Conservation (phyloP, 2,797 vertebrate species). For the Typhlichthys eigenmanni region DNA sequence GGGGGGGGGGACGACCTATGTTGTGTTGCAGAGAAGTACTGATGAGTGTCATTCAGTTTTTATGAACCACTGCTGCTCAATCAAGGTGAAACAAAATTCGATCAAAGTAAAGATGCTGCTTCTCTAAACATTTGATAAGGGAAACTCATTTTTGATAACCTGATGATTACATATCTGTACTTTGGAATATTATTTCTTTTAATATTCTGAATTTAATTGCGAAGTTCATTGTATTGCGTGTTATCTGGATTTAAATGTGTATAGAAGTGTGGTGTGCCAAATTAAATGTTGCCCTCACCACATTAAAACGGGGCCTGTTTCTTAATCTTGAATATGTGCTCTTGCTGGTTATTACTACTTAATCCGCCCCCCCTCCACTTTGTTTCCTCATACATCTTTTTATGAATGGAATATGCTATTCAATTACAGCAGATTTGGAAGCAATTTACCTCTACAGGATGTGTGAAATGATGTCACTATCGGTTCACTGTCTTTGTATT, state of each 20-base stretch:
- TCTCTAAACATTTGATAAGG: constrained; percentile 35
- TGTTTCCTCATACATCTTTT: constrained; percentile 14
- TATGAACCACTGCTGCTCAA: constrained; percentile 28
- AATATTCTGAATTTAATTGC: constrained; percentile 40
- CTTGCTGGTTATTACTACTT: background rate
- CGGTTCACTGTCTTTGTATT: constrained; percentile 6
- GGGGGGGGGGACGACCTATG: constrained; percentile 18
- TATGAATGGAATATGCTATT: constrained; percentile 11
- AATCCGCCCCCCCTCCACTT: background rate
- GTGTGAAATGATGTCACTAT: background rate
- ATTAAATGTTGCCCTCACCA: constrained; percentile 30
- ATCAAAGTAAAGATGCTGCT: constrained; percentile 21
- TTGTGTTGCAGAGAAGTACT: constrained; percentile 32
- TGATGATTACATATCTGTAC: constrained; percentile 47
- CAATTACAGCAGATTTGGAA: constrained; percentile 8
- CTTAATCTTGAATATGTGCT: background rate
- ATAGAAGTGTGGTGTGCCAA: constrained; percentile 18
- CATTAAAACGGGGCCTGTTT: constrained; percentile 9
- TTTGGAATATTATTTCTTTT: constrained; percentile 57
- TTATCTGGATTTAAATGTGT: constrained; percentile 46
- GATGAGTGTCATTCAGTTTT: constrained; percentile 25
- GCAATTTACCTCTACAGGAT: constrained; percentile 1
- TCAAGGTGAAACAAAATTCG: constrained; percentile 30
- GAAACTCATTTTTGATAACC: constrained; percentile 58
- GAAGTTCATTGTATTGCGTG: constrained; percentile 37